Conservation (phyloP, 2,888 invertebrate species). For the Disparrhopalites patrizii region DNA sequence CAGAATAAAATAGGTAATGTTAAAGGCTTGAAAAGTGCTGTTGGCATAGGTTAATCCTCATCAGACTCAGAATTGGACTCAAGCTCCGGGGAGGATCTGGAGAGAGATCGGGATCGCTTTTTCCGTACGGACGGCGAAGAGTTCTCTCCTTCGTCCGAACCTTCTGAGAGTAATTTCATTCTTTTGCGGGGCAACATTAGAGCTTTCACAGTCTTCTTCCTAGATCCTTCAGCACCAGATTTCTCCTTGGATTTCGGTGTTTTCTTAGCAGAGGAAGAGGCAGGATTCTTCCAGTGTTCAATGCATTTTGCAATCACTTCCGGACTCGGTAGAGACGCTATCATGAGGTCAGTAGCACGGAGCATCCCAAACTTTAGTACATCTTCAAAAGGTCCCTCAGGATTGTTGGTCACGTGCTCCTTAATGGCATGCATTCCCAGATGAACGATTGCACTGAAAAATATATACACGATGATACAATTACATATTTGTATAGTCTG, state of each 20-base stretch:
- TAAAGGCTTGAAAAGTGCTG: no score
- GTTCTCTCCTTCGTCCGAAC: neutral
- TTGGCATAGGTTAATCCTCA: no score
- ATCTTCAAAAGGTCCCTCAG: neutral
- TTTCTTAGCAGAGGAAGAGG: neutral
- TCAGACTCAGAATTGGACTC: no score
- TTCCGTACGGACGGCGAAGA: neutral
- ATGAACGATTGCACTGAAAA: slow-evolving; percentile 4
- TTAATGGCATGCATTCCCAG: slow-evolving; percentile 2
- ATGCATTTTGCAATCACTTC: neutral
- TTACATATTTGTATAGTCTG: no score
- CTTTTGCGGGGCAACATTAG: no score
- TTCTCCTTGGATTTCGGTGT: neutral
- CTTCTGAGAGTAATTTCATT: neutral
- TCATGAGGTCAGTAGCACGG: neutral
- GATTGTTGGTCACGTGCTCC: slow-evolving; percentile 2
- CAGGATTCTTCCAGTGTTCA: slow-evolving; percentile 1
- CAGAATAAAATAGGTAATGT: no score
- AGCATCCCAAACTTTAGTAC: neutral
- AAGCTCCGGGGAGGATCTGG: no score
- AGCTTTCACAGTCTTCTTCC: no score
- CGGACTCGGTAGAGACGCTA: slow-evolving; percentile 9
- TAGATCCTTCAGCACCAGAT: no score
- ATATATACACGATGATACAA: no score
- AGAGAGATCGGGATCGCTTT: no score